Evolutionary conservation across 2,888 invertebrate species (phyloP).

Genomic region (Marronus borbonicus): DNA sequence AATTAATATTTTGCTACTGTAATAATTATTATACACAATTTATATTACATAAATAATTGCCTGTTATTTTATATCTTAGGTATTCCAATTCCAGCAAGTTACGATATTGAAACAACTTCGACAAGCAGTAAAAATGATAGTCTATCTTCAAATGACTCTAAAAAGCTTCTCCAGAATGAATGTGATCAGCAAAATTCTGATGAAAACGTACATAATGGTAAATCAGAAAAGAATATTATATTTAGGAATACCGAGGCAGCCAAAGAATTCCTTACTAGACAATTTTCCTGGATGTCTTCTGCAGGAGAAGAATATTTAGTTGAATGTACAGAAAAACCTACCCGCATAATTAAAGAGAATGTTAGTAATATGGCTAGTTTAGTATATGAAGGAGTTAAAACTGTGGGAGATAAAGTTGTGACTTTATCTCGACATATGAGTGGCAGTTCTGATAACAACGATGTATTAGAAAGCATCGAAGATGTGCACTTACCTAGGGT

Average conservation of each 20-base stretch:
- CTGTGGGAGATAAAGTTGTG: constrained; percentile 82
- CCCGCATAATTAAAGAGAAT: constrained; percentile 81
- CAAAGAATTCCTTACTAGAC: constrained; percentile 82
- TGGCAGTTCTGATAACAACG: constrained; percentile 80
- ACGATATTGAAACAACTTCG: constrained; percentile 66
- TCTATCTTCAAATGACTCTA: constrained; percentile 59
- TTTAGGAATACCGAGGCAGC: constrained; percentile 87
- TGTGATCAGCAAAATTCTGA: constrained; percentile 58
- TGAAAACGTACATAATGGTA: constrained; percentile 55
- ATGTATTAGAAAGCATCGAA: constrained; percentile 61
- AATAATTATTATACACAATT: too few relatives aligned
- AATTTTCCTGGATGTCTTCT: constrained; percentile 83
- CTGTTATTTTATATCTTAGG: constrained; percentile 62
- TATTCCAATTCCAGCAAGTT: constrained; percentile 72
- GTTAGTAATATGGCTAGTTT: constrained; percentile 82
- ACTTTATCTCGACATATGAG: constrained; percentile 83
- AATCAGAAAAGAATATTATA: constrained; percentile 74
- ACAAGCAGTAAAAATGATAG: constrained; percentile 63
- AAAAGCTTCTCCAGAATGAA: constrained; percentile 61
- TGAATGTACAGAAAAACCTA: constrained; percentile 79
- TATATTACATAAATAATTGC: not conserved
- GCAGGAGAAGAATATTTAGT: constrained; percentile 79
- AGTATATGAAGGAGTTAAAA: constrained; percentile 83
- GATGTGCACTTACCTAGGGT: constrained; percentile 60
- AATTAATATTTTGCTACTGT: too few relatives aligned